These are phyloP conservation scores for Ceryle rudis DNA, from an alignment of 2,797 vertebrate genomes.

Conservation along the genomic window DNA sequence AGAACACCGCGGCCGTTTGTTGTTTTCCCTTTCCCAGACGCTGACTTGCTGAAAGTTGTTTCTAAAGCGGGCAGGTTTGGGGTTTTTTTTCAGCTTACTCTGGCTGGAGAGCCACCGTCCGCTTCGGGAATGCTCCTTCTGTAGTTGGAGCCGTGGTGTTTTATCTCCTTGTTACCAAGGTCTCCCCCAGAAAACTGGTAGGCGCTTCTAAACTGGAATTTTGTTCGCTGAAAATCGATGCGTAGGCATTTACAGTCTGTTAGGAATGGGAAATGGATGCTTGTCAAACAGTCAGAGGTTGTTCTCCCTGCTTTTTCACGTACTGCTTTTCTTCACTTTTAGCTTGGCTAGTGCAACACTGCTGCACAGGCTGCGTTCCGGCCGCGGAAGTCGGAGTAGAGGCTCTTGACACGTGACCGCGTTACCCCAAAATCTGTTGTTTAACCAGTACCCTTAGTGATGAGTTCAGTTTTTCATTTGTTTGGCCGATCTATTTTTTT, in stretches of 20 bases:
- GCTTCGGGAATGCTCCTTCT: neutral
- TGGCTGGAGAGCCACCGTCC: neutral
- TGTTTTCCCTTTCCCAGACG: neutral
- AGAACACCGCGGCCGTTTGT: neutral
- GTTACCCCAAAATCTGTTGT: neutral
- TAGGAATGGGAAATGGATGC: neutral
- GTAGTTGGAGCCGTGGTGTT: neutral
- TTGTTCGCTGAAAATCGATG: fast-evolving
- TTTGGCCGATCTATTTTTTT: neutral
- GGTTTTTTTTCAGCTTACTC: neutral
- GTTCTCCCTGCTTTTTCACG: neutral
- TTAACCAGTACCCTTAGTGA: neutral
- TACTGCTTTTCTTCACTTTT: neutral
- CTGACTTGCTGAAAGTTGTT: neutral
- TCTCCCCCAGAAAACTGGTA: neutral
- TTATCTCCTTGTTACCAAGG: neutral
- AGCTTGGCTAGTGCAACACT: too few relatives aligned
- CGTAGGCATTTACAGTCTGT: neutral
- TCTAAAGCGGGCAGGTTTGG: neutral
- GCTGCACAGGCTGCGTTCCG: neutral
- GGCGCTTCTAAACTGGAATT: neutral
- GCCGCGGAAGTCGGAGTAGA: neutral
- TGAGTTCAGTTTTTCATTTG: neutral
- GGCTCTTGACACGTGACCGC: neutral
- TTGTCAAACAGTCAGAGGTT: fast-evolving